Evolutionary conservation across 2,113 vertebrate species (phyloP), one percentile per base, ranked within the genome.

Genomic region (Lycocorax pyrrhopterus): DNA sequence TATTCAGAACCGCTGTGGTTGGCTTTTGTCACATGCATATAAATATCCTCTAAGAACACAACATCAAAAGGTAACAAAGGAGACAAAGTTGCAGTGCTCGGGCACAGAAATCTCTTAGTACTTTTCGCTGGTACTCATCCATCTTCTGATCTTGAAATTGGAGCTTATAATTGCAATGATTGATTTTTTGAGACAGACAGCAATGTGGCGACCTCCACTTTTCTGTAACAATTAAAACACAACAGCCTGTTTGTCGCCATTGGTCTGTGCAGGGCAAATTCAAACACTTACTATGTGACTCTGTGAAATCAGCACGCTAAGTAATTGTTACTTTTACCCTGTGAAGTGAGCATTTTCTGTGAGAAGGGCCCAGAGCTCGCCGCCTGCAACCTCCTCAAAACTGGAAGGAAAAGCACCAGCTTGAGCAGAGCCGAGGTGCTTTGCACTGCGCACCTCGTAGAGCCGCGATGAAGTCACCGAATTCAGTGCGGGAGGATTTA

Each of bases 391-490:
- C 15, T 22, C 41, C 59, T 39, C 17, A 4, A 3, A 79, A 41
- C 0, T 4, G n/a, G 49, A 20, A 76, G 62, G 62, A 49, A 64
- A 89, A 87, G 35, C 49, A 30, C 12, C 0, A 0, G 1, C 47
- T 15, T 17, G 35, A 43, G 35, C 67, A 46, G 0, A 30, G 55
- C 60, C 55, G 55, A 35, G 37, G 10, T 4, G 32, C 25, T 27
- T 82, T 33, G 35, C 8, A 12, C 0, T 1, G n/a, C 2, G 12
- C 51, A 29, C 32, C 71, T 55, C 13, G 1, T 0, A 13, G 30
- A 81, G 78, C 21, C 32, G 11, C 1, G 5, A 26, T 27, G 22
- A 71, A 52, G 62, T 37, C 17, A 26, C 0, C 18, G 29, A 43
- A 44, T 13, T 20, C 18, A 5, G 43, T 1, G 3, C 2, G 84